Evolutionary conservation across 1,140 invertebrate species (phyloP), one percentile per base, ranked within the genome.

Genomic region (Aleiodes sp.): DNA sequence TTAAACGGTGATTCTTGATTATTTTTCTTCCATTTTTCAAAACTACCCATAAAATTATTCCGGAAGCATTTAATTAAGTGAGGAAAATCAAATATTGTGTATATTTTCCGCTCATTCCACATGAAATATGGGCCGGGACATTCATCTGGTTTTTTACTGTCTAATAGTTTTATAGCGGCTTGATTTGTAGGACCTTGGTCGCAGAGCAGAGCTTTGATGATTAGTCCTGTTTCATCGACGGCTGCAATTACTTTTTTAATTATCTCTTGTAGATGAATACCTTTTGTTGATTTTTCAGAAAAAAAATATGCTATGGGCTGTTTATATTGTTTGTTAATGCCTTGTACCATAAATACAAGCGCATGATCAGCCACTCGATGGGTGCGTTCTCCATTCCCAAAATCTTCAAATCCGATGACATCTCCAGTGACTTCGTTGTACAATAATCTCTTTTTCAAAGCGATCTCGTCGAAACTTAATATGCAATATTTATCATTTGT

Each of bases 381-480:
- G 16, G 35, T 59, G 8, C 52, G 41, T 14, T 60, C 12, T 65
- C 33, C 26, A 24, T 14, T 14, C 1, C 75, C 76, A 56, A 75
- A 67, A 65, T 75, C 72, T 3, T 74, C 72, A 74, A 75, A 80
- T 1, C 78, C 80, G 26, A 31, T 37, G n/a, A 83, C 73, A 7
- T 14, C 16, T 66, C 82, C 79, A 26, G 46, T 70, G 39, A 63
- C 52, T 52, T 39, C 41, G 26, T 73, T 77, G 26, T 76, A 84
- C 14, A 73, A 41, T 26, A 82, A 70, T 37, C 69, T 69, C 19
- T 72, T 72, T 29, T 72, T 71, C 9, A 84, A 68, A 14, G 76
- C 46, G 31, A 83, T 76, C 75, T 84, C 81, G 66, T 84, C 81
- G 65, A 83, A 80, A 21, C 82, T 37, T 16, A 84, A 46, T 7